phyloP scores from a whole-genome alignment of 2,113 vertebrate species.

The Lycaon pictus region DNA sequence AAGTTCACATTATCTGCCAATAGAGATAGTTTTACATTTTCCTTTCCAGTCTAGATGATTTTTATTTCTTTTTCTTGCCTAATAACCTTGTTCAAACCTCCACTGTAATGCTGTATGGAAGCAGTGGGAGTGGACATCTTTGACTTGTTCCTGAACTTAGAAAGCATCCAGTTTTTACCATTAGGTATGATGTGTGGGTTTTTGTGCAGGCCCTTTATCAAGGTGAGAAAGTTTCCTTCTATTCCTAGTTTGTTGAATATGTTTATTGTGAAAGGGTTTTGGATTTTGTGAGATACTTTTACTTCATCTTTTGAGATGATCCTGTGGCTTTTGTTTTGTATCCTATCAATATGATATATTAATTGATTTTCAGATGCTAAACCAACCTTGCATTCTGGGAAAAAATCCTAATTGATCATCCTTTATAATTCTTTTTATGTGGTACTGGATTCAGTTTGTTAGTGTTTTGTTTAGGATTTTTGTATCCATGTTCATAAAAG shows the following conservation, averaged over 20 bases:
- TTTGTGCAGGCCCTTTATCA: neutral
- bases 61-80: conserved; percentile 28
- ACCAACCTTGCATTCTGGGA: conserved; percentile 67
- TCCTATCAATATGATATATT: conserved; percentile 49
- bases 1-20: neutral
- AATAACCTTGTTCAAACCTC: neutral
- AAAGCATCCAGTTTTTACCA: neutral
- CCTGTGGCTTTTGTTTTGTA: conserved; percentile 26
- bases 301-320: conserved; percentile 42
- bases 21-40: conserved; percentile 32
- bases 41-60: neutral
- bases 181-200: neutral
- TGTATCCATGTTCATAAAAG: conserved; percentile 28
- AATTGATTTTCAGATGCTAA: conserved; percentile 73
- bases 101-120: neutral
- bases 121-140: neutral
- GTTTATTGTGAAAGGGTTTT: conserved; percentile 20
- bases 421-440: conserved; percentile 72
- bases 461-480: conserved; percentile 57
- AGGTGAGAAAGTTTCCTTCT: neutral
- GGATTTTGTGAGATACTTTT: conserved; percentile 50
- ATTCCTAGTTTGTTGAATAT: neutral
- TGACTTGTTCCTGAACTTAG: conserved; percentile 4
- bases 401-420: conserved; percentile 50
- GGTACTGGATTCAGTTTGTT: conserved; percentile 42